phyloP scores from a whole-genome alignment of 2,888 invertebrate genomes.

The Megalurothrips usitatus region DNA sequence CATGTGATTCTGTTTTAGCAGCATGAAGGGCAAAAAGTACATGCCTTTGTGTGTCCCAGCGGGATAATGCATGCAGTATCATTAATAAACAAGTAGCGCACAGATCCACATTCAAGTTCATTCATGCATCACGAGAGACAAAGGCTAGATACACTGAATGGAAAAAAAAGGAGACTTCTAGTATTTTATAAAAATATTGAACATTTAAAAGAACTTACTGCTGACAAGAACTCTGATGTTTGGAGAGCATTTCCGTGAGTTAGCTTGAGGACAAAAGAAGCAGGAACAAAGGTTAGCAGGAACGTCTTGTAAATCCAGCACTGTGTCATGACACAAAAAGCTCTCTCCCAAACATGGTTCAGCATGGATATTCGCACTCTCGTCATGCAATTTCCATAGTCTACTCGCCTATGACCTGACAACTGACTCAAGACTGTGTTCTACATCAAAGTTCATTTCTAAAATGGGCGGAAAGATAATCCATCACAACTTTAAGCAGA shows the following conservation, averaged over 20 bases:
- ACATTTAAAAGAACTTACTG: conserved; percentile 11
- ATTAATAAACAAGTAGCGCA: background rate
- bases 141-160: background rate
- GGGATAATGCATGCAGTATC: background rate
- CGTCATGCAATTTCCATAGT: conserved; percentile 5
- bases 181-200: background rate
- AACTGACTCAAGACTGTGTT: background rate
- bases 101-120: background rate
- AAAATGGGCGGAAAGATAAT: background rate
- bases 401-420: background rate
- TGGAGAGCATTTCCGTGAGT: conserved; percentile 24
- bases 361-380: background rate
- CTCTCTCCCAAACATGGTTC: conserved; percentile 22
- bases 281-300: conserved; percentile 24
- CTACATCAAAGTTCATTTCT: background rate
- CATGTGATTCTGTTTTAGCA: background rate
- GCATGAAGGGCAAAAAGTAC: background rate
- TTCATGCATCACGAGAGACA: background rate
- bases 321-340: conserved; percentile 18
- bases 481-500: background rate
- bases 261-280: conserved; percentile 24
- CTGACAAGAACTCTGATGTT: conserved; percentile 21
- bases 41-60: background rate
- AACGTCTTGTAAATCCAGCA: background rate
- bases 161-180: background rate